Conservation (phyloP, 2,797 vertebrate genomes). For the Sebastes taczanowskii region DNA sequence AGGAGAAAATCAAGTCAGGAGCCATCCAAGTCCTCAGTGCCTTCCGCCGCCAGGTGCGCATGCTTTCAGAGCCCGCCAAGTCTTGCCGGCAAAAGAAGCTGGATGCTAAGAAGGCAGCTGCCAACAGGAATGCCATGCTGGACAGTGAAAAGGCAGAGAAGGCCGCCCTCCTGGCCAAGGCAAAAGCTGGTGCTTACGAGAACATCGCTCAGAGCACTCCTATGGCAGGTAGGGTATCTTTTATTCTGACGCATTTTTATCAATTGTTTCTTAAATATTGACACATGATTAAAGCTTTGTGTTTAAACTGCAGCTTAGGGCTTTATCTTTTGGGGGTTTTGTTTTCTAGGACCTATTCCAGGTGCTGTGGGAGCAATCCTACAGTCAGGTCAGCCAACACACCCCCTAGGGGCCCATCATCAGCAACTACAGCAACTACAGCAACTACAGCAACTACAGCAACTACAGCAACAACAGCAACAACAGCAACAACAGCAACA, state of each 20-base stretch:
- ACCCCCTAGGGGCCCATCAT: conserved; percentile 69
- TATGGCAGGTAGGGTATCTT: conserved; percentile 71
- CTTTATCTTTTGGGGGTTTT: conserved; percentile 4
- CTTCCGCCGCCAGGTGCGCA: conserved; percentile 94
- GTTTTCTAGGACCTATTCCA: conserved; percentile 63
- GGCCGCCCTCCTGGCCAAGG: conserved; percentile 84
- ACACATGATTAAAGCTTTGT: neutral
- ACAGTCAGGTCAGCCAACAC: conserved; percentile 74
- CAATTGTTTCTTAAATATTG: neutral
- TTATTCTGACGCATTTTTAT: conserved; percentile 7
- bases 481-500: conserved; percentile 80
- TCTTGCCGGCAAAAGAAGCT: conserved; percentile 95
- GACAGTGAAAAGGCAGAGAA: conserved; percentile 90
- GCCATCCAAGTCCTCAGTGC: conserved; percentile 94
- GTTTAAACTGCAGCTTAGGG: neutral
- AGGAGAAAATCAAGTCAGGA: conserved; percentile 91
- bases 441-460: conserved; percentile 79
- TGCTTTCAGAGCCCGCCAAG: conserved; percentile 94
- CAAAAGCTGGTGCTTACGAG: conserved; percentile 86
- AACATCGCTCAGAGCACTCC: conserved; percentile 60
- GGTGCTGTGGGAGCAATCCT: conserved; percentile 65
- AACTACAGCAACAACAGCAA: conserved; percentile 70
- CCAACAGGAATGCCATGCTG: conserved; percentile 87
- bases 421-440: conserved; percentile 70
- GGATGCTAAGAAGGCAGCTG: conserved; percentile 92